These are phyloP conservation scores for Coleophora flavipennella DNA, from an alignment of 2,888 invertebrate genomes.

Conservation along the genomic window DNA sequence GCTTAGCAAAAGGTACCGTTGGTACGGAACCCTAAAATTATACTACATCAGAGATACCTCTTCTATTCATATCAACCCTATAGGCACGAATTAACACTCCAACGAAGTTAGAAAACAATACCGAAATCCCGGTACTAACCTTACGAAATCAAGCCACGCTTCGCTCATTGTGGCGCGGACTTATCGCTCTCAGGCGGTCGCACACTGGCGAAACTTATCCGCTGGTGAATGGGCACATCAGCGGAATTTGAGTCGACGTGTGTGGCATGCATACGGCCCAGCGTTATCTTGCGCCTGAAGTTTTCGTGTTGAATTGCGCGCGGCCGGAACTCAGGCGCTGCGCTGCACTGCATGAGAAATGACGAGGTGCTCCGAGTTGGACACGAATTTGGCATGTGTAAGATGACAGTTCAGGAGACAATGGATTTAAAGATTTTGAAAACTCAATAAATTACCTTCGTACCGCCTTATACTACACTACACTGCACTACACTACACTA, in stretches of 20 bases:
- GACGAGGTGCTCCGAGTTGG: background rate
- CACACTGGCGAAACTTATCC: conserved; percentile 58
- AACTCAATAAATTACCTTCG: no score
- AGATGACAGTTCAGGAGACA: background rate
- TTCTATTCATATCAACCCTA: no score
- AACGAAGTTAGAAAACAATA: no score
- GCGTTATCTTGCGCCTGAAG: conserved; percentile 46
- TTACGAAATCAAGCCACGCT: conserved; percentile 37
- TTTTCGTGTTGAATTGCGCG: conserved; percentile 4
- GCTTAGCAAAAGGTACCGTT: no score
- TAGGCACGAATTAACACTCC: no score
- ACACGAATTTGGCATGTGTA: background rate
- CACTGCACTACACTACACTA: no score
- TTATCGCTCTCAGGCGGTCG: conserved; percentile 56
- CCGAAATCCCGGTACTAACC: conserved; percentile 5
- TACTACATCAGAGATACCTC: no score
- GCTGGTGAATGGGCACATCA: conserved; percentile 58
- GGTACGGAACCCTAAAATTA: no score
- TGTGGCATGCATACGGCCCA: conserved; percentile 51
- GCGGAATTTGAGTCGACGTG: conserved; percentile 67
- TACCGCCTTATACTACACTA: no score
- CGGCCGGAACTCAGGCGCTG: conserved; percentile 8
- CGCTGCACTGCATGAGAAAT: conserved; percentile 1
- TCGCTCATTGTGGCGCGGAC: conserved; percentile 46
- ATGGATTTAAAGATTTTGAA: no score